Percentiles rank a stretch among this genome's conserved stretches.
These are phyloP conservation scores for Artibeus jamaicensis DNA, from an alignment of 2,797 vertebrate genomes.

Conservation along the genomic window DNA sequence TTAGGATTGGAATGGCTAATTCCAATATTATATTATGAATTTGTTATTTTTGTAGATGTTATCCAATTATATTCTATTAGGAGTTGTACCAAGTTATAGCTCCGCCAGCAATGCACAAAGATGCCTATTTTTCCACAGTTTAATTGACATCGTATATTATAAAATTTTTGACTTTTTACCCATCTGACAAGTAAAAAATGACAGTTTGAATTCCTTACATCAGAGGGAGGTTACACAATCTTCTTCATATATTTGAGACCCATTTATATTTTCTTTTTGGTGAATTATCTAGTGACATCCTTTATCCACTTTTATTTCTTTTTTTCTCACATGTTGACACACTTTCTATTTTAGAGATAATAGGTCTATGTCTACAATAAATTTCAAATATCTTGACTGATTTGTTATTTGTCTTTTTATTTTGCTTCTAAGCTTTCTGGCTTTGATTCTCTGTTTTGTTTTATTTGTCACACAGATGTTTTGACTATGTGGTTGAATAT, in stretches of 20 bases:
- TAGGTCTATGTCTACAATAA: not conserved
- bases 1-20: not conserved
- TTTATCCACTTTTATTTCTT: not conserved
- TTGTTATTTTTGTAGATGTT: not conserved
- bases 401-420: not conserved
- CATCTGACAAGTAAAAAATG: not conserved
- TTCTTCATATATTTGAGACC: not conserved
- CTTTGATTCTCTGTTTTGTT: not conserved
- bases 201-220: not conserved
- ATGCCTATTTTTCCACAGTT: not conserved
- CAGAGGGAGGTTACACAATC: not conserved
- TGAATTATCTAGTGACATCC: not conserved
- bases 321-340: not conserved
- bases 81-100: not conserved
- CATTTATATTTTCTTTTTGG: not conserved
- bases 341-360: not conserved
- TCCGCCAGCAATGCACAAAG: not conserved
- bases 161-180: not conserved
- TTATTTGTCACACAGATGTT: not conserved
- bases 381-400: not conserved
- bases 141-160: not conserved
- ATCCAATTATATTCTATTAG: not conserved
- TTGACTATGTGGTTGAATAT: not conserved
- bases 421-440: not conserved
- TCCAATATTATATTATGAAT: not conserved